Percentiles rank a stretch among this genome's conserved stretches.
phyloP scores from a whole-genome alignment of 2,113 vertebrate genomes.

The Marmota flaviventris region DNA sequence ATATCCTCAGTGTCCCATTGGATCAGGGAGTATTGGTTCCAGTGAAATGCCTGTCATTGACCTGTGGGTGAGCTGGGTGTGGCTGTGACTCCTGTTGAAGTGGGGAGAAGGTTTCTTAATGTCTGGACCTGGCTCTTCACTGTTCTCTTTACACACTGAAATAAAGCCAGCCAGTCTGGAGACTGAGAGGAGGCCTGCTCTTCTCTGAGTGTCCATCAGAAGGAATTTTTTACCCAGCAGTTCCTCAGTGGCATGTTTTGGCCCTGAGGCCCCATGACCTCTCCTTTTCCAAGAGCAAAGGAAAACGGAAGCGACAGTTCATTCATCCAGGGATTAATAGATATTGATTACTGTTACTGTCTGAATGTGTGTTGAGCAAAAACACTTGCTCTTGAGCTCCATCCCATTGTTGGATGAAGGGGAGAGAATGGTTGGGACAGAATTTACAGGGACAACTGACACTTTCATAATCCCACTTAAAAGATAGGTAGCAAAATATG shows the following conservation, averaged over 20 bases:
- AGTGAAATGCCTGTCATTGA: neutral
- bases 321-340: neutral
- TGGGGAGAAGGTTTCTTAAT: neutral
- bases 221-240: neutral
- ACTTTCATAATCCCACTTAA: neutral
- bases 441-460: neutral
- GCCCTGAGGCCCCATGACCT: neutral
- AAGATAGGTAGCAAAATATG: neutral
- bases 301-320: neutral
- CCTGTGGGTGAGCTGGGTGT: neutral
- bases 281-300: constrained; percentile 8
- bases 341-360: neutral
- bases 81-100: neutral
- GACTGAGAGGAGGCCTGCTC: neutral
- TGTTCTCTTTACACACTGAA: neutral
- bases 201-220: neutral
- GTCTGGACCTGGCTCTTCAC: neutral
- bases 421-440: neutral
- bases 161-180: neutral
- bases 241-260: neutral
- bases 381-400: neutral
- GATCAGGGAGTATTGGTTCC: neutral
- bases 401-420: neutral
- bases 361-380: neutral
- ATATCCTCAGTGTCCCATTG: neutral